Evolutionary conservation across 1,140 invertebrate species (phyloP), one percentile per base, ranked within the genome.

Genomic region (Leptoteleia sp.): DNA sequence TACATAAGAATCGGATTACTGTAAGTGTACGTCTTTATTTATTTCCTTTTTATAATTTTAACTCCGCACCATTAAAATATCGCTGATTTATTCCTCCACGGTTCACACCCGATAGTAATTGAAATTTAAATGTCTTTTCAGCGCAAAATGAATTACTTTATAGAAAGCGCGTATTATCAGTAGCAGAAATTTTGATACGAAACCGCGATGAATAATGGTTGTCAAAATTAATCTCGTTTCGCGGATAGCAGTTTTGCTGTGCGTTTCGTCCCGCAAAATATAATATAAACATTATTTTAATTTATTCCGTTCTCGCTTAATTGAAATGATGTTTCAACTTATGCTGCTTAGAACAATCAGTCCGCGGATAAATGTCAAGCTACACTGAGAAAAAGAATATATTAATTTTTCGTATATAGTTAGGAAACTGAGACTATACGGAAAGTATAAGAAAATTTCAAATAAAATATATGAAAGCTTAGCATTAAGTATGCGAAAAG

Each of bases 181-280:
- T 9, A 12, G 25, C 43, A n/a, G n/a, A 57, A 59, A 45, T 47
- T 47, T 35, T 47, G 19, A 61, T 47, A 37, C 31, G 3, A 59
- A 59, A 45, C 4, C 40, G n/a, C 35, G 19, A 55, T 40, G 33
- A 52, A 52, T 11, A 11, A 9, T 42, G 16, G 13, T 16, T 55
- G 52, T 54, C 33, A 38, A 54, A 54, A 57, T 57, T 42, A 43
- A 42, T 57, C n/a, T 57, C 15, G 37, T 50, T 57, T 17, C 11
- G 17, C 25, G 19, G 11, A 37, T 9, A 37, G 7, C 2, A 22
- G 31, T 52, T 22, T 12, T 15, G 43, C 48, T 8, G 11, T 5
- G 17, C n/a, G n/a, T n/a, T n/a, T n/a, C n/a, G n/a, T n/a, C n/a
- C n/a, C n/a, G n/a, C n/a, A n/a, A n/a, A n/a, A n/a, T n/a, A n/a